Conservation (phyloP, 2,113 vertebrate genomes). For the Lethenteron reissneri region DNA sequence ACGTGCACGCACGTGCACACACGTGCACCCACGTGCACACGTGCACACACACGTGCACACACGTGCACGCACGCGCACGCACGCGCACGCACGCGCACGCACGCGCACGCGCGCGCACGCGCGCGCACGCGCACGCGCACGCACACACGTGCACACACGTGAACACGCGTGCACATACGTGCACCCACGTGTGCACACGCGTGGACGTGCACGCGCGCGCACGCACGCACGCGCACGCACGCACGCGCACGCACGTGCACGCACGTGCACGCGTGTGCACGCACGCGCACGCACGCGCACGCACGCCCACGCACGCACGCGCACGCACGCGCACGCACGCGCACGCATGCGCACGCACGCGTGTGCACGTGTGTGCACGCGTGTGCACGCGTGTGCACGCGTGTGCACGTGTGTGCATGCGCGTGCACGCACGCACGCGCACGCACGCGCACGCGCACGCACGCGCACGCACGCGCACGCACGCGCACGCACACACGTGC, state of each 20-base stretch:
- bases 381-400: neutral
- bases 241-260: neutral
- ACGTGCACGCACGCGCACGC: neutral
- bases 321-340: neutral
- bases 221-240: constrained; percentile 2
- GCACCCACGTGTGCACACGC: neutral
- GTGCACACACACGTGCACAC: too few relatives aligned
- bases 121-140: neutral
- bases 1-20: neutral
- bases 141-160: neutral
- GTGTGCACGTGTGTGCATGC: neutral
- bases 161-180: neutral
- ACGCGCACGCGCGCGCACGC: neutral
- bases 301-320: neutral
- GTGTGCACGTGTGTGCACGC: neutral
- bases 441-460: constrained; percentile 1
- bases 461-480: neutral
- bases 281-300: neutral
- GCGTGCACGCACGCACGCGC: neutral
- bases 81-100: neutral
- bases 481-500: neutral
- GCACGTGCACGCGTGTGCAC: neutral
- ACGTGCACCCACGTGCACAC: too few relatives aligned
- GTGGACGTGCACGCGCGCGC: neutral
- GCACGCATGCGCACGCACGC: neutral